A percentile compares a stretch with the other conserved stretches of the same genome.
Conservation (phyloP, 2,113 vertebrate genomes). For the Tiliqua scincoides region DNA sequence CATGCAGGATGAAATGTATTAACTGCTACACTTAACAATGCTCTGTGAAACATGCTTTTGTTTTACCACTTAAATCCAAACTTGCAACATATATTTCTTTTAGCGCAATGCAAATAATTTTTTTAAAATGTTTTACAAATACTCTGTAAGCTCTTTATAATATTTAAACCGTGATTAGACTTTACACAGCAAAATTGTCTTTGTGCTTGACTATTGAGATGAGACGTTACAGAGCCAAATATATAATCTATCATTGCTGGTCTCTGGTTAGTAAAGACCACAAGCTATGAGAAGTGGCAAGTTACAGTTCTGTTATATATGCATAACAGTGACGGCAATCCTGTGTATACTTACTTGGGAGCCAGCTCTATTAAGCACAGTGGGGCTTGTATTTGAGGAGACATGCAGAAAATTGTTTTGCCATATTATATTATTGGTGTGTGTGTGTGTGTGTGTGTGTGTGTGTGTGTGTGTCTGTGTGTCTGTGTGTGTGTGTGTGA, state of each 20-base stretch:
- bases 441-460: neutral
- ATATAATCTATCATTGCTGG: conserved; percentile 25
- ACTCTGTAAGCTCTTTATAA: conserved; percentile 37
- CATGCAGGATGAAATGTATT: conserved; percentile 63
- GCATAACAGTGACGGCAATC: neutral
- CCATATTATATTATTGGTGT: neutral
- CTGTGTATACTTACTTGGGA: neutral
- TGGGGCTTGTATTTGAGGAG: neutral
- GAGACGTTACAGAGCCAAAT: neutral
- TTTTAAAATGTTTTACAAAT: conserved; percentile 1
- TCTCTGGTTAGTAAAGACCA: conserved; percentile 30
- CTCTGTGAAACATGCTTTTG: conserved; percentile 70
- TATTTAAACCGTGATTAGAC: neutral
- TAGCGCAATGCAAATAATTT: conserved; percentile 37
- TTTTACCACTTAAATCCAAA: conserved; percentile 66
- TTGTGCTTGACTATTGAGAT: too few species aligned
- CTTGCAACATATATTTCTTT: conserved; percentile 54
- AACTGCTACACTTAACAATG: conserved; percentile 51
- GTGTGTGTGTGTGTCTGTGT: neutral
- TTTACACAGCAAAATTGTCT: neutral
- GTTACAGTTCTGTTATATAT: conserved; percentile 51
- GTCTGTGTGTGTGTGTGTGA: too few species aligned
- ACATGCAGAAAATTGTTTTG: too few species aligned
- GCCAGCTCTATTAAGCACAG: neutral
- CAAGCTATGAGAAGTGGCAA: conserved; percentile 41